phyloP scores from a whole-genome alignment of 2,113 vertebrate species.

The Gallinago media region DNA sequence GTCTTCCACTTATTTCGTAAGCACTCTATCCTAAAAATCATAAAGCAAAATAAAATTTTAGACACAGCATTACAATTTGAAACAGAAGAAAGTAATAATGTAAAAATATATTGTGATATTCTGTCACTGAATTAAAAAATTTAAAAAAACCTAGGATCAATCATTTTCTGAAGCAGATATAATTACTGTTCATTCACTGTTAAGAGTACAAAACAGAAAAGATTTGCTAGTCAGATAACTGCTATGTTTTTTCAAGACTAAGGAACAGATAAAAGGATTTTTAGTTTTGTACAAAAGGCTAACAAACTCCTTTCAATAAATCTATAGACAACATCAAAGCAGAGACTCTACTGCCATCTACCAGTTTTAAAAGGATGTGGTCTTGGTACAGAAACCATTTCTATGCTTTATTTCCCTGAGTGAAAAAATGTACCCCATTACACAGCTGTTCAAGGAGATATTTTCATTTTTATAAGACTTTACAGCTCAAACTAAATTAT shows the following conservation, averaged over 20 bases:
- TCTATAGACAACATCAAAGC: not conserved
- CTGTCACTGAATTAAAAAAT: not conserved
- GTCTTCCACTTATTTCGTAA: not conserved
- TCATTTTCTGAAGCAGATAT: not conserved
- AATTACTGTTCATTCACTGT: not conserved
- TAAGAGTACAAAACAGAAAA: not conserved
- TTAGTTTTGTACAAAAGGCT: not conserved
- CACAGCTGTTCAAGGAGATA: not conserved
- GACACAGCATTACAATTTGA: not conserved
- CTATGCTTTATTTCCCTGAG: not conserved
- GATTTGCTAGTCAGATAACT: not conserved
- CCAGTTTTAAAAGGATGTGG: not conserved
- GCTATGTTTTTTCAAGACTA: not conserved
- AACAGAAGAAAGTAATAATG: not conserved
- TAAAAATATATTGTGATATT: not conserved
- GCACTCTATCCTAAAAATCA: not conserved
- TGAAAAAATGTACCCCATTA: not conserved
- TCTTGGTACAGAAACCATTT: not conserved
- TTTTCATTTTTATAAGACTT: not conserved
- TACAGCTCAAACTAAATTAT: not conserved
- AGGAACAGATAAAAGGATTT: not conserved
- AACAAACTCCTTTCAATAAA: not conserved
- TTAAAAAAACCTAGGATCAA: not conserved
- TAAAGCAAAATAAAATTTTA: not conserved
- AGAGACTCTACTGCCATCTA: constrained; percentile 69